Base-by-base conservation (phyloP, 2,888 invertebrate species). In the Caenorhabditis wallacei region DNA sequence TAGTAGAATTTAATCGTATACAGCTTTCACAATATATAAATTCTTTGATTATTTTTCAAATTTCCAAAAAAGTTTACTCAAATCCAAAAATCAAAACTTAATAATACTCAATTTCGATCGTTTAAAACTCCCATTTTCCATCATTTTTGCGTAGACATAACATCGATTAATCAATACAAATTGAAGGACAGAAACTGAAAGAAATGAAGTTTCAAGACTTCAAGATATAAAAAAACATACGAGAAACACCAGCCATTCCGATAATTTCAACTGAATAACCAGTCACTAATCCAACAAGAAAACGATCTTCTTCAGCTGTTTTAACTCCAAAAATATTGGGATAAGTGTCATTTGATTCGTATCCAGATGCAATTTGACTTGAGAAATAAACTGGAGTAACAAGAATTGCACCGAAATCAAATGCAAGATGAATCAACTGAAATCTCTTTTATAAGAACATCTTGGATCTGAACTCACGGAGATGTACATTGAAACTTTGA, bases 231-330 rank as follows among this genome's bases (percentile, higher is more conserved):
- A 13, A 18, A 54, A 53, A 56, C 70, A 40, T 30, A 79, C 78
- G 46, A 13, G 70, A 46, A 24, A 70, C 69, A 11, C 56, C 53
- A 35, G 56, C 37, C 5, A 69, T 81, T 18, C 57, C 56, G 37
- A 81, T 59, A 5, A 71, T 80, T 54, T 81, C 80, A 10, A 75
- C 69, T 16, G 69, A 61, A 37, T 81, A 81, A 53, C 80, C 80
- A 20, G 61, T 54, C 8, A 81, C 43, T 5, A 81, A 37, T 13
- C 80, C 80, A 20, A 63, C 8, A 10, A 74, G 61, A 37, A 81
- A 75, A 16, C 69, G 69, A 24, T 75, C 74, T 35, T 75, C 74
- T 30, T 75, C 69, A n/a, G 37, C 56, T 10, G 18, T 71, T 53
- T 72, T 57, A 13, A 72, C 64, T 22, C 64, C 64, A 11, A 80